These are phyloP conservation scores for Lates japonicus DNA, from an alignment of 2,797 vertebrate species.

Conservation along the genomic window DNA sequence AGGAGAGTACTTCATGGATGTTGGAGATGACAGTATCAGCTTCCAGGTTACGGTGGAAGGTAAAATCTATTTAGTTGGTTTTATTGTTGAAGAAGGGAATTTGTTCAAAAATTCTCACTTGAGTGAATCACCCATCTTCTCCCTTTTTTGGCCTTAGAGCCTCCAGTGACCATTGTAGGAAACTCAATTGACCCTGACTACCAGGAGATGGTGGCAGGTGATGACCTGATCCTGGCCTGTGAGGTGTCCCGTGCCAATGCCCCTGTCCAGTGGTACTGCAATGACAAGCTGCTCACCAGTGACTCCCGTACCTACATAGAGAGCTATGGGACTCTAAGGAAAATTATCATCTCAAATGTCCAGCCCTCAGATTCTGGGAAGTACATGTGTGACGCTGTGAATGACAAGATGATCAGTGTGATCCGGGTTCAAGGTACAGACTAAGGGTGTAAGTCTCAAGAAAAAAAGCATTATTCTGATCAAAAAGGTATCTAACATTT, in stretches of 20 bases:
- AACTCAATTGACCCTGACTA: slow-evolving; percentile 80
- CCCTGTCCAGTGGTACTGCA: slow-evolving; percentile 93
- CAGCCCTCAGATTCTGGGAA: slow-evolving; percentile 89
- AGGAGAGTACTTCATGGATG: slow-evolving; percentile 93
- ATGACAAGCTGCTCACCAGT: slow-evolving; percentile 86
- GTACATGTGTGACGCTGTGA: slow-evolving; percentile 90
- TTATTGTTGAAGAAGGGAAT: background rate
- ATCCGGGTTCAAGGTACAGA: slow-evolving; percentile 91
- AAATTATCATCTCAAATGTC: slow-evolving; percentile 87
- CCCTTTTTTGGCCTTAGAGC: slow-evolving; percentile 77
- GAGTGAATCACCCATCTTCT: background rate
- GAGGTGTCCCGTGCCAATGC: slow-evolving; percentile 88
- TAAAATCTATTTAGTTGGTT: slow-evolving; percentile 58
- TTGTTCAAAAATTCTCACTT: background rate
- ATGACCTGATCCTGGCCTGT: slow-evolving; percentile 92
- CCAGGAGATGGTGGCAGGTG: slow-evolving; percentile 86
- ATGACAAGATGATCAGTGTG: slow-evolving; percentile 91
- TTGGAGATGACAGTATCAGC: slow-evolving; percentile 88
- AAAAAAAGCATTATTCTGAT: background rate
- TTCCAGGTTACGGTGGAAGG: slow-evolving; percentile 93
- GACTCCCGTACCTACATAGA: slow-evolving; percentile 88
- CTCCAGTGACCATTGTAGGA: slow-evolving; percentile 89
- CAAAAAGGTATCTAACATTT: background rate
- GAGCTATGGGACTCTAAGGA: slow-evolving; percentile 86
- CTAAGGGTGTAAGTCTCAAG: too few relatives aligned